These are phyloP conservation scores for Adelosebastes latens DNA, from an alignment of 2,797 vertebrate genomes.

Conservation along the genomic window DNA sequence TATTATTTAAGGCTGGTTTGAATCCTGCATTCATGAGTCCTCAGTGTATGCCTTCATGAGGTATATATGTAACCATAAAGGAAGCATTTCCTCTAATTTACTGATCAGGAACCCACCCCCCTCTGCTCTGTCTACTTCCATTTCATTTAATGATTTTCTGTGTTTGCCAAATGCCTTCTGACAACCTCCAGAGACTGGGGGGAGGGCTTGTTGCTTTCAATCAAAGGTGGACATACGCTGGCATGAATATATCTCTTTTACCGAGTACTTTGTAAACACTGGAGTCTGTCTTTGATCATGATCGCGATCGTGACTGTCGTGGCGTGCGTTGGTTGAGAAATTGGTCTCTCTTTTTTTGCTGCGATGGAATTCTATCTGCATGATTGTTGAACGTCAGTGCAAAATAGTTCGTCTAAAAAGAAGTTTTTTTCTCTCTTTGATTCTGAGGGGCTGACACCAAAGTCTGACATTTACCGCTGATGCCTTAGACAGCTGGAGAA, in stretches of 20 bases:
- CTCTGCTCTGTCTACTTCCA: neutral
- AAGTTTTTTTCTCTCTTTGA: conserved; percentile 24
- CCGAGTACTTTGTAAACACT: conserved; percentile 9
- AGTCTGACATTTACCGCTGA: conserved; percentile 31
- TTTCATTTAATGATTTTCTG: conserved; percentile 39
- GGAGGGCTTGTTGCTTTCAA: conserved; percentile 18
- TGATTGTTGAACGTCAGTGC: conserved; percentile 24
- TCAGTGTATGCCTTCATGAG: neutral
- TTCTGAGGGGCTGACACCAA: conserved; percentile 32
- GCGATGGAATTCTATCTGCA: conserved; percentile 1
- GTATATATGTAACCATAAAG: neutral
- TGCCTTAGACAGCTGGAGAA: conserved; percentile 21
- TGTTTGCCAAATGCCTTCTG: conserved; percentile 35
- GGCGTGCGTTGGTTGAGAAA: conserved; percentile 6
- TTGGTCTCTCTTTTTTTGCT: neutral
- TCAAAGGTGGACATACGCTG: conserved; percentile 34
- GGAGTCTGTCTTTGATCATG: conserved; percentile 37
- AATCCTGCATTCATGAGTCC: neutral
- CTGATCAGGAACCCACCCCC: neutral
- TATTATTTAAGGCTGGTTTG: neutral
- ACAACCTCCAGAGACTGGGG: conserved; percentile 4
- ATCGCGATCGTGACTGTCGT: conserved; percentile 5
- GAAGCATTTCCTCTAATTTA: conserved; percentile 14
- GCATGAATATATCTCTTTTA: conserved; percentile 31
- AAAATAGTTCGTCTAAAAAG: conserved; percentile 19